Evolutionary conservation across 1,140 invertebrate species (phyloP).

Genomic region (Adelges cooleyi): DNA sequence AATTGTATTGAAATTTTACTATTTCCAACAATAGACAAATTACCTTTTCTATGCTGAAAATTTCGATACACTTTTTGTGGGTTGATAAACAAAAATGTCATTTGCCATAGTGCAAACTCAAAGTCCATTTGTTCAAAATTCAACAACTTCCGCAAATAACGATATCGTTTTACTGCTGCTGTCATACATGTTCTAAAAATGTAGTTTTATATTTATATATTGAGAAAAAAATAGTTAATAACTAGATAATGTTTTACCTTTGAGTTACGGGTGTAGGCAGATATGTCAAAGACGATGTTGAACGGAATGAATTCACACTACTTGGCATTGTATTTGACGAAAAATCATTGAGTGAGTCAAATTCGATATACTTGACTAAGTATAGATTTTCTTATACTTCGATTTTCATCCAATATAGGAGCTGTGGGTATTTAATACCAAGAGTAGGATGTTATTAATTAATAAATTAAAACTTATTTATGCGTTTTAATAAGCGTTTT

Average conservation of each 20-base stretch:
- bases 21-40: too few relatives aligned
- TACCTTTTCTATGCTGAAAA: conserved; percentile 97
- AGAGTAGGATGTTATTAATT: too few relatives aligned
- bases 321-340: background rate
- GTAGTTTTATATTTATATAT: background rate
- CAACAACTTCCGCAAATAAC: conserved; percentile 79
- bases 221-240: background rate
- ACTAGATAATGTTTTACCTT: conserved; percentile 14
- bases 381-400: too few relatives aligned
- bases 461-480: too few relatives aligned
- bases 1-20: conserved; percentile 36
- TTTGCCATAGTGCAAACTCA: conserved; percentile 98
- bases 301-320: conserved; percentile 12
- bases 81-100: conserved; percentile 87
- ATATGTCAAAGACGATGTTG: conserved; percentile 17
- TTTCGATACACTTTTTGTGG: conserved; percentile 98
- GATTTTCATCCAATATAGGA: too few relatives aligned
- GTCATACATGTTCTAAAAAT: conserved; percentile 55
- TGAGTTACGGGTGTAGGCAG: conserved; percentile 32
- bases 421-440: too few relatives aligned
- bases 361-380: too few relatives aligned
- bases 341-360: too few relatives aligned
- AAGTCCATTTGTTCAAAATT: conserved; percentile 99
- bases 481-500: too few relatives aligned
- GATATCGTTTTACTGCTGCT: conserved; percentile 82